Conservation (phyloP, 1,140 invertebrate species). For the Teleopsis dalmanni region DNA sequence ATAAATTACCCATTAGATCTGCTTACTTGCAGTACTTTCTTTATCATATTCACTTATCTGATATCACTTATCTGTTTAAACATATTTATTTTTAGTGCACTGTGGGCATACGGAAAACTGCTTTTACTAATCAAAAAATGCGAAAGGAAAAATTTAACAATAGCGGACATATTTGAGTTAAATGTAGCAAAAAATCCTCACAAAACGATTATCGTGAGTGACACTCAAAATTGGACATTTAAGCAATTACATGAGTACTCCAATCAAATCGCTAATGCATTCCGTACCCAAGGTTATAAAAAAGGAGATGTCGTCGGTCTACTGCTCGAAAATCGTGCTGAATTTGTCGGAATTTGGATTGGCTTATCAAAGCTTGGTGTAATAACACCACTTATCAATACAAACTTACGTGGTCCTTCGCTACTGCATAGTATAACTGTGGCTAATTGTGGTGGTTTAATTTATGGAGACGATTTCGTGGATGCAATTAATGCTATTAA, state of each 20-base stretch:
- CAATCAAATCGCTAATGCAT: slow-evolving; percentile 77
- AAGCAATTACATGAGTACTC: slow-evolving; percentile 73
- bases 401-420: slow-evolving; percentile 72
- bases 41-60: too few species aligned
- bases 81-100: slow-evolving; percentile 56
- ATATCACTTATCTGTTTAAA: too few species aligned
- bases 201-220: slow-evolving; percentile 70
- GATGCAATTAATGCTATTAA: slow-evolving; percentile 29
- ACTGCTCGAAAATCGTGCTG: slow-evolving; percentile 82
- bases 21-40: too few species aligned
- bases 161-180: slow-evolving; percentile 66
- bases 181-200: slow-evolving; percentile 66
- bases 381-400: slow-evolving; percentile 86
- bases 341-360: slow-evolving; percentile 84
- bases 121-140: slow-evolving; percentile 53
- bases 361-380: slow-evolving; percentile 86
- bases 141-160: slow-evolving; percentile 58
- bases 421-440: slow-evolving; percentile 79
- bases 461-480: slow-evolving; percentile 58
- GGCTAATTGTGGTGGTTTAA: slow-evolving; percentile 71
- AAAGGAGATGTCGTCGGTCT: slow-evolving; percentile 84
- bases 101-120: slow-evolving; percentile 57
- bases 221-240: slow-evolving; percentile 74
- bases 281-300: slow-evolving; percentile 68
- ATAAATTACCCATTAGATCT: too few species aligned